Conservation (phyloP, 2,888 invertebrate species). For the Hemaris fuciformis region DNA sequence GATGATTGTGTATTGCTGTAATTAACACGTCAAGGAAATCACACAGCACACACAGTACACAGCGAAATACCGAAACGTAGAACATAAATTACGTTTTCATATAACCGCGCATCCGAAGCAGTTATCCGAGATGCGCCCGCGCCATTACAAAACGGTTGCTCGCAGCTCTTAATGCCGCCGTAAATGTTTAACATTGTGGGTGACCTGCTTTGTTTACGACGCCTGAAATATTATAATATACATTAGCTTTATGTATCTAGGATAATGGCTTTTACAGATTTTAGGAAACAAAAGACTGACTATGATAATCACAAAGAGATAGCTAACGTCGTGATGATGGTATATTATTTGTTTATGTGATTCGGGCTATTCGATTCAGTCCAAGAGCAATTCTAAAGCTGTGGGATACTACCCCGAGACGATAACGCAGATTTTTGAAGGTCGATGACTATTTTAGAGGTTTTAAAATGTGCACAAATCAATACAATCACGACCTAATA, state of each 20-base stretch:
- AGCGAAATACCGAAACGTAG: slow-evolving; percentile 51
- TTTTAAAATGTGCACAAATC: no score
- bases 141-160: slow-evolving; percentile 47
- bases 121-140: slow-evolving; percentile 44
- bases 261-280: not conserved
- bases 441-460: no score
- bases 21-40: slow-evolving; percentile 34
- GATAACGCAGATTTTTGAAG: no score
- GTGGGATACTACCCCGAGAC: no score
- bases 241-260: not conserved
- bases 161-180: slow-evolving; percentile 43
- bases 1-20: not conserved
- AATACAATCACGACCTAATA: no score
- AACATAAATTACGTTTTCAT: slow-evolving; percentile 54
- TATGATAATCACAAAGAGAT: no score
- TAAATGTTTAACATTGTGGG: slow-evolving; percentile 48
- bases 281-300: not conserved
- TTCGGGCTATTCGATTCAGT: no score
- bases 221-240: slow-evolving; percentile 28
- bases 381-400: no score
- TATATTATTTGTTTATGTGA: no score
- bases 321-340: no score
- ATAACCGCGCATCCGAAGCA: slow-evolving; percentile 54
- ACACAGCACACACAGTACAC: slow-evolving; percentile 42
- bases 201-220: slow-evolving; percentile 37